A percentile compares a stretch with the other conserved stretches of the same genome.
These are phyloP conservation scores for Lynx canadensis DNA, from an alignment of 2,113 vertebrate species.

Conservation along the genomic window DNA sequence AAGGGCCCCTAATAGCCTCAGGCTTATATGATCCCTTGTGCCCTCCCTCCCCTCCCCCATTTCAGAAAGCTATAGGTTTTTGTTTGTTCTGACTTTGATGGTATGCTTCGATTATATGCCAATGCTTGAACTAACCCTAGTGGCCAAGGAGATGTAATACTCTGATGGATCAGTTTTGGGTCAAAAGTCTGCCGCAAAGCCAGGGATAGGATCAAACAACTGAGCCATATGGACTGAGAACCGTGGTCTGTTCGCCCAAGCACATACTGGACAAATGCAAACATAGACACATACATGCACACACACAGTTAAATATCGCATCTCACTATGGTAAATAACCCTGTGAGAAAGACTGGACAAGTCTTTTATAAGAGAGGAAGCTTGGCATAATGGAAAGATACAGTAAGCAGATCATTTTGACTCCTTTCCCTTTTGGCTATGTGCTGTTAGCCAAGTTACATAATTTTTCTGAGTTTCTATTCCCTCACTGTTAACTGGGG, in stretches of 20 bases:
- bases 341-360: neutral
- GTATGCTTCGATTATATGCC: neutral
- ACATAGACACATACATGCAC: neutral
- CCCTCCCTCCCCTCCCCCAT: neutral
- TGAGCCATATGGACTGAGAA: neutral
- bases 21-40: neutral
- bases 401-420: neutral
- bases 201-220: neutral
- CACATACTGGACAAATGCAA: neutral
- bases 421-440: neutral
- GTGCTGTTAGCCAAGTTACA: neutral
- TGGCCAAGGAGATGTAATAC: neutral
- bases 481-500: neutral
- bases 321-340: neutral
- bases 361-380: neutral
- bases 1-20: neutral
- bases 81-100: neutral
- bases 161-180: neutral
- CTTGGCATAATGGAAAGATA: neutral
- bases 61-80: neutral
- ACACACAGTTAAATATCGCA: neutral
- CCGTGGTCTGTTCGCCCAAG: neutral
- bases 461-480: neutral
- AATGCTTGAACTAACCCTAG: neutral
- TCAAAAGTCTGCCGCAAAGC: neutral